A percentile compares a stretch with the other conserved stretches of the same genome.
Evolutionary conservation across 2,888 invertebrate species (phyloP).

Genomic region (Girardia tigrina): DNA sequence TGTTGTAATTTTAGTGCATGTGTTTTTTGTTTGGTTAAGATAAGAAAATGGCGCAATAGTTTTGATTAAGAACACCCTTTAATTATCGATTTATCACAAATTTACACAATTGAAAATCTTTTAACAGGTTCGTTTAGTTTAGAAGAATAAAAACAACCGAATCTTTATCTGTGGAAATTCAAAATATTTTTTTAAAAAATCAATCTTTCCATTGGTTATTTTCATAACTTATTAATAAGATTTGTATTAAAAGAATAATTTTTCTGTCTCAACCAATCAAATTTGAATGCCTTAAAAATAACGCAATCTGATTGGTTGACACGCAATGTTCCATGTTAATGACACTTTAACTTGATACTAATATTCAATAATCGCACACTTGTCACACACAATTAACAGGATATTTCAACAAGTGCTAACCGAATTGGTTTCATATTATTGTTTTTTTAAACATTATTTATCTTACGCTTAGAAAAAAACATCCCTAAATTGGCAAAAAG

Average conservation of each 20-base stretch:
- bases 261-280: background rate
- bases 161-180: background rate
- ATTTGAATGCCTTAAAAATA: background rate
- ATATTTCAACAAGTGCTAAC: slow-evolving; percentile 18
- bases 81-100: background rate
- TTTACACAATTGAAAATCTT: background rate
- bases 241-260: too few species aligned
- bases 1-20: slow-evolving; percentile 20
- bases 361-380: background rate
- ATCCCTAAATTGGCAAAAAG: background rate
- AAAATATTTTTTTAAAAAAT: too few species aligned
- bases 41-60: background rate
- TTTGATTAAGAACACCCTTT: background rate
- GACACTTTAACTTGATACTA: background rate
- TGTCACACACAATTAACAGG: background rate
- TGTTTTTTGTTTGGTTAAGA: background rate
- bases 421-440: background rate
- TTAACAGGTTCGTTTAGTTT: background rate
- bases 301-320: background rate
- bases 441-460: slow-evolving; percentile 5
- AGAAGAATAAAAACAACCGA: background rate
- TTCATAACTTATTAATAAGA: too few species aligned
- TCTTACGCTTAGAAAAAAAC: background rate
- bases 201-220: too few species aligned
- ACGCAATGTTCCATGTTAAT: background rate